Conservation (phyloP, 2,113 vertebrate genomes). For the Hippoglossus stenolepis region DNA sequence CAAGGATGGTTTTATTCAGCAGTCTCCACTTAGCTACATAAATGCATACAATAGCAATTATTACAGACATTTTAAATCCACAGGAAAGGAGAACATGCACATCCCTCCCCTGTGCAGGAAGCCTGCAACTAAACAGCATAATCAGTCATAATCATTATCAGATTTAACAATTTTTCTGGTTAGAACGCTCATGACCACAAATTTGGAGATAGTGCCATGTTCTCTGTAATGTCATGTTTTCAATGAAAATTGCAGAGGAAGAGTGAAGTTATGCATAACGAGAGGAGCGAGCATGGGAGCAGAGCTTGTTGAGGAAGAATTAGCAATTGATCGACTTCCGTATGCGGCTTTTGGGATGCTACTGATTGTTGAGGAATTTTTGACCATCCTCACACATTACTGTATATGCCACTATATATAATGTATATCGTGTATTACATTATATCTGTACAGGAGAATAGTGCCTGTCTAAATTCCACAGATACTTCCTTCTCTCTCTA, state of each 20-base stretch:
- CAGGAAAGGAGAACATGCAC: constrained; percentile 29
- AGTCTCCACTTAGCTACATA: constrained; percentile 33
- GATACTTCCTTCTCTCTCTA: too few relatives aligned
- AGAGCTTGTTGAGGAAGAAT: constrained; percentile 40
- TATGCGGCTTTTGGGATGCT: constrained; percentile 11
- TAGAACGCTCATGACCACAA: constrained; percentile 45
- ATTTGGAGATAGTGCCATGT: constrained; percentile 59
- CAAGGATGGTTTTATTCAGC: constrained; percentile 46
- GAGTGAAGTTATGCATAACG: constrained; percentile 58
- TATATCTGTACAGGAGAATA: too few relatives aligned
- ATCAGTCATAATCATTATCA: constrained; percentile 57
- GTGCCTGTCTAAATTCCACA: too few relatives aligned
- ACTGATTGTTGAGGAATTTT: neutral
- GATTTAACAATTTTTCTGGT: constrained; percentile 60
- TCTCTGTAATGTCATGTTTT: constrained; percentile 64
- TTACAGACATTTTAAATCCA: constrained; percentile 46
- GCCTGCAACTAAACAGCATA: constrained; percentile 44
- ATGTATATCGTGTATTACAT: too few relatives aligned
- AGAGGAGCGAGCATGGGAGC: constrained; percentile 38
- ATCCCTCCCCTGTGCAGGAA: constrained; percentile 36
- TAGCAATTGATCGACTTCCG: constrained; percentile 53
- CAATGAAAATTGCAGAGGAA: constrained; percentile 65
- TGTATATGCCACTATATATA: too few relatives aligned
- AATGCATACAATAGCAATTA: constrained; percentile 55
- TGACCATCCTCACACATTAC: too few relatives aligned